A percentile compares a stretch with the other conserved stretches of the same genome.
These are phyloP conservation scores for Chromis chromis DNA, from an alignment of 2,797 vertebrate species.

Conservation along the genomic window DNA sequence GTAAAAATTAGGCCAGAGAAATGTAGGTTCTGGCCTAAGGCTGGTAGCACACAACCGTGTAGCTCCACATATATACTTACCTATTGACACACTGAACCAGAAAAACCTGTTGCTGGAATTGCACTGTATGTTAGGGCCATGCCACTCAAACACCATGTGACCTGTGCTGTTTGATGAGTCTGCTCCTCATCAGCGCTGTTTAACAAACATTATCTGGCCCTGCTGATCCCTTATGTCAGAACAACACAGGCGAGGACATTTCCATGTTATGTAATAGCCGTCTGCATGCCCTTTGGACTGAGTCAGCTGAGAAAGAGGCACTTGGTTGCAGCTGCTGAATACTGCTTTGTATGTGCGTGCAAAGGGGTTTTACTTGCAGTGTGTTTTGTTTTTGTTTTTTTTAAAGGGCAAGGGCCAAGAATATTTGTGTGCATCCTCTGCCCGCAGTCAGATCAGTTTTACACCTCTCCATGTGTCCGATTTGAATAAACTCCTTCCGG, in stretches of 20 bases:
- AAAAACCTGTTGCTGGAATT: constrained; percentile 48
- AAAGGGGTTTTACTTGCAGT: constrained; percentile 8
- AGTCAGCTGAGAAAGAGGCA: constrained; percentile 58
- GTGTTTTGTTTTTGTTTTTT: background rate
- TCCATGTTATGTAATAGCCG: constrained; percentile 74
- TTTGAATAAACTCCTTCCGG: constrained; percentile 35
- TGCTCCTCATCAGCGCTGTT: constrained; percentile 54
- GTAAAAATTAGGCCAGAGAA: constrained; percentile 24
- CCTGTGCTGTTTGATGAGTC: constrained; percentile 23
- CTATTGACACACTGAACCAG: constrained; percentile 71
- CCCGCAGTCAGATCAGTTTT: constrained; percentile 33
- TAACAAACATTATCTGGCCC: constrained; percentile 68
- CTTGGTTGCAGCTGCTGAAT: constrained; percentile 50
- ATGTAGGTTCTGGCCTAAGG: constrained; percentile 14
- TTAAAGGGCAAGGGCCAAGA: constrained; percentile 30
- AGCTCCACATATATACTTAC: constrained; percentile 38
- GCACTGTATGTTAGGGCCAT: constrained; percentile 1
- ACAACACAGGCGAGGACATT: constrained; percentile 39
- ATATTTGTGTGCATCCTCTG: constrained; percentile 26
- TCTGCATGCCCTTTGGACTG: constrained; percentile 70
- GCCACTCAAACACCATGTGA: constrained; percentile 32
- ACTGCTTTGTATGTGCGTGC: constrained; percentile 43
- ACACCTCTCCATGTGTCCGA: background rate
- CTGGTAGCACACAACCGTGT: constrained; percentile 12
- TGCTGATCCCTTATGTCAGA: constrained; percentile 68